Evolutionary conservation across 2,888 invertebrate species (phyloP), one percentile per base, ranked within the genome.

Genomic region (Chloromyia formosa): DNA sequence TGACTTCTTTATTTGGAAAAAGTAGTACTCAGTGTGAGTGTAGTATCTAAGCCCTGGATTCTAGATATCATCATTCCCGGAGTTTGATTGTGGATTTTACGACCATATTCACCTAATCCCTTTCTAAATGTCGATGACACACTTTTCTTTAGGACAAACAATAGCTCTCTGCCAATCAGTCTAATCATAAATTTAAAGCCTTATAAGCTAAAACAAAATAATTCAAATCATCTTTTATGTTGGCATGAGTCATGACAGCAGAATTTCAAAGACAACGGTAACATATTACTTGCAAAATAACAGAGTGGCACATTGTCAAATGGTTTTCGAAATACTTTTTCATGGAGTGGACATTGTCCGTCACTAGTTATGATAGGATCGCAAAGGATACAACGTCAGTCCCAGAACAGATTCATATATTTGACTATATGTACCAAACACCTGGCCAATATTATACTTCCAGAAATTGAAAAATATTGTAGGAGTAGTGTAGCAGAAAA

Each of bases 231-330:
- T 22, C 42, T 40, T 62, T 62, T 62, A 16, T 18, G 5, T 45
- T 49, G 5, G 66, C 45, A 66, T 71, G 71, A 71, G n/a, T 71
- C 71, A 71, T 40, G 22, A 9, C 10, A 12, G 66, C 14, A 1
- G 45, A 49, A 49, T 16, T 16, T 66, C 16, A 66, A 66, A 66
- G 66, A 66, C 66, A 66, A 71, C 40, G 56, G 20, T 16, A 56
- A 58, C 56, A 49, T 56, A 71, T 71, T 71, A 58, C 71, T 71
- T 71, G 71, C 71, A 71, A 71, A 58, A 71, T 40, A 58, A 56
- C 56, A 58, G n/a, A n/a, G 22, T 71, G 35, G 35, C 56, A 20
- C 16, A 58, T 71, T 40, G 56, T 71, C 56, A 56, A 71, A 71
- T 71, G 18, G 40, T 10, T 27, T 71, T 56, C 18, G 20, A 40